These are phyloP conservation scores for Balaeniceps rex DNA, from an alignment of 2,113 vertebrate genomes.

Conservation along the genomic window DNA sequence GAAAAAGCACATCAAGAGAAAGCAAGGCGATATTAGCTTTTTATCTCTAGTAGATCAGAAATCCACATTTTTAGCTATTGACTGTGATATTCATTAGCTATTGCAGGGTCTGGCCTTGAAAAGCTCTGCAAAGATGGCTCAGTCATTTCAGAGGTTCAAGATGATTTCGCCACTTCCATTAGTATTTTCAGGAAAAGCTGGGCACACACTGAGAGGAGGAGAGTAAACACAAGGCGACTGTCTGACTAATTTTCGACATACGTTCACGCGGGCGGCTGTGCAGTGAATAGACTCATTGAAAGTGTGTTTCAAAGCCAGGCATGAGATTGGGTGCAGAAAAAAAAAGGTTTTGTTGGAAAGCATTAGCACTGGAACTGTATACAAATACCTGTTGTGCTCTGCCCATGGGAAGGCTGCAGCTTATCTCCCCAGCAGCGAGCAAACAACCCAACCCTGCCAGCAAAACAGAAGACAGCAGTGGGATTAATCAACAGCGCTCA, in stretches of 20 bases:
- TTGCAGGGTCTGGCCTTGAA: neutral
- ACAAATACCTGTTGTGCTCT: conserved; percentile 26
- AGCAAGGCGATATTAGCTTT: neutral
- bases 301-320: neutral
- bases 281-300: neutral
- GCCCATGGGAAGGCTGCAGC: neutral
- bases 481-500: neutral
- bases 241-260: neutral
- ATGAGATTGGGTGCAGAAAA: neutral
- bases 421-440: neutral
- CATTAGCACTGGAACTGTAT: neutral
- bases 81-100: neutral
- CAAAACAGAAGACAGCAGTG: neutral
- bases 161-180: neutral
- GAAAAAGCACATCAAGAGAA: neutral
- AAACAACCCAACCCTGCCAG: neutral
- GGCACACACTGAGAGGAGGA: neutral
- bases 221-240: conserved; percentile 3
- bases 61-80: neutral
- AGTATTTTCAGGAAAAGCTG: neutral
- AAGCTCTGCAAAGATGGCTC: neutral
- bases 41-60: neutral
- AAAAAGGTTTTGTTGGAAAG: conserved; percentile 27
- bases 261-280: neutral
- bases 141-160: neutral